Evolutionary conservation across 2,113 vertebrate species (phyloP).

Genomic region (Erythrolamprus reginae): DNA sequence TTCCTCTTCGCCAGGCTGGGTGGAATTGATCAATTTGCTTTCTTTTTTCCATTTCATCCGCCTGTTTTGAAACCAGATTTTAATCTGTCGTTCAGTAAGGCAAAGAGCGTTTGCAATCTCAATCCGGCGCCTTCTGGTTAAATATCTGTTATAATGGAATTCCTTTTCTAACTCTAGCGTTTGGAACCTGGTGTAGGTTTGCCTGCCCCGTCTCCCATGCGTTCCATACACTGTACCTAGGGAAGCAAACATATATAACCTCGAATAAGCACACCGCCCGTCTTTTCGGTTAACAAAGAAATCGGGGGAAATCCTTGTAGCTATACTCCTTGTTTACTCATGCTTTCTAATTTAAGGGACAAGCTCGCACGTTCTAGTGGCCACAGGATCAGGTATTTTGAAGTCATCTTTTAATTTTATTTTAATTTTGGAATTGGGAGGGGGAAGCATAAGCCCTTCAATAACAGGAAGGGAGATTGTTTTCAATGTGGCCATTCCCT

Average conservation of each 20-base stretch:
- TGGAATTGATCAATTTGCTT: conserved; percentile 80
- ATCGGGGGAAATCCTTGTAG: conserved; percentile 36
- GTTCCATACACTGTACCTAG: conserved; percentile 78
- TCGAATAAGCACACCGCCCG: conserved; percentile 51
- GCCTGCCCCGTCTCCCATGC: conserved; percentile 80
- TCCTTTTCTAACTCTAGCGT: conserved; percentile 84
- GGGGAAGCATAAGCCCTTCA: neutral
- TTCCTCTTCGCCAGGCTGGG: conserved; percentile 76
- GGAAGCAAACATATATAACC: conserved; percentile 62
- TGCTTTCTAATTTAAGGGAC: conserved; percentile 18
- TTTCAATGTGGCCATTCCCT: neutral
- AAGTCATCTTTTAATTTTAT: neutral
- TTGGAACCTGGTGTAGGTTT: conserved; percentile 82
- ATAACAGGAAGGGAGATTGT: neutral
- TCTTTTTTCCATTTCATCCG: conserved; percentile 86
- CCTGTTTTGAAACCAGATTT: conserved; percentile 87
- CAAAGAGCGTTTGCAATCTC: conserved; percentile 82
- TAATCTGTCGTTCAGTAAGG: conserved; percentile 83
- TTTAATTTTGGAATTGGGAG: neutral
- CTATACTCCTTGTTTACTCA: neutral
- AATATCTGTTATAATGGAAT: conserved; percentile 84
- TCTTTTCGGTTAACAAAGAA: conserved; percentile 23
- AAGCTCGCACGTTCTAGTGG: neutral
- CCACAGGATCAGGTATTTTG: conserved; percentile 2
- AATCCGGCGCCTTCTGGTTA: conserved; percentile 81